A percentile compares a stretch with the other conserved stretches of the same genome.
Conservation (phyloP, 2,797 vertebrate species). For the Morus bassanus region DNA sequence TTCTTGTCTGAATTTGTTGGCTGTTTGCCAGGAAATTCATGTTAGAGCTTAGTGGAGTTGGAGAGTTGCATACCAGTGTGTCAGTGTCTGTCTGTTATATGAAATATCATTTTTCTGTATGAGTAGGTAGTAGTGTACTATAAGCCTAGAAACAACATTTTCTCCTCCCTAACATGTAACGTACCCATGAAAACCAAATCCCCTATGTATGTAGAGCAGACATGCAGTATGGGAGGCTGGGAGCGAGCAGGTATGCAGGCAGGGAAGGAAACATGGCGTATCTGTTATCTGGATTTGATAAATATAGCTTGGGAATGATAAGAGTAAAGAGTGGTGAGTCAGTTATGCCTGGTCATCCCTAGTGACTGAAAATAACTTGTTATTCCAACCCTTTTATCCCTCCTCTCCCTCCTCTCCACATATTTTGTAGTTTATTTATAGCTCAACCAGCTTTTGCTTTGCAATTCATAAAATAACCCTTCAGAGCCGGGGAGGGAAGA, state of each 20-base stretch:
- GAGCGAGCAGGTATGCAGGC: not conserved
- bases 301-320: slow-evolving; percentile 38
- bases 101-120: not conserved
- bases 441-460: not conserved
- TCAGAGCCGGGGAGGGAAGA: not conserved
- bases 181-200: not conserved
- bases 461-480: slow-evolving; percentile 21
- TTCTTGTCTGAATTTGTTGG: not conserved
- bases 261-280: not conserved
- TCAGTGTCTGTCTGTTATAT: not conserved
- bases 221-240: not conserved
- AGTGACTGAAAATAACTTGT: slow-evolving; percentile 62
- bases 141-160: not conserved
- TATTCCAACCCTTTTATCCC: slow-evolving; percentile 51
- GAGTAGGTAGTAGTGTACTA: not conserved
- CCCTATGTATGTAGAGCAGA: not conserved
- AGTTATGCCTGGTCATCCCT: slow-evolving; percentile 54
- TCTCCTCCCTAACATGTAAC: not conserved
- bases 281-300: slow-evolving; percentile 31
- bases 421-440: slow-evolving; percentile 57
- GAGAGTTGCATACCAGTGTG: not conserved
- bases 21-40: not conserved
- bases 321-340: slow-evolving; percentile 32
- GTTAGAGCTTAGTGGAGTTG: not conserved
- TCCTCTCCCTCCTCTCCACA: not conserved